Conservation (phyloP, 1,140 invertebrate genomes). For the Macrosteles quadrilineatus region DNA sequence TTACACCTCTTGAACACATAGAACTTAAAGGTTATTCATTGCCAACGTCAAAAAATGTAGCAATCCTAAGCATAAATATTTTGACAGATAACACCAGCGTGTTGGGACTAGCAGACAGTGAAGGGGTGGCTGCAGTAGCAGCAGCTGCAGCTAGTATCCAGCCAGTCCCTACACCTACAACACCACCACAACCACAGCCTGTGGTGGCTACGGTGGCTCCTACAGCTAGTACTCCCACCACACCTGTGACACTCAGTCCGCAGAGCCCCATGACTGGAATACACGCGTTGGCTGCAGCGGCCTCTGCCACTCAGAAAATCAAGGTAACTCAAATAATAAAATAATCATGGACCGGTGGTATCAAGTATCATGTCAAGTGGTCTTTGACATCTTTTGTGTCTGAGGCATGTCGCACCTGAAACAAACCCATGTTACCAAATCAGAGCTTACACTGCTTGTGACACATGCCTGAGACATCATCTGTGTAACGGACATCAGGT, state of each 20-base stretch:
- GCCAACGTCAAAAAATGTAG: too few species aligned
- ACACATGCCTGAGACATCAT: too few species aligned
- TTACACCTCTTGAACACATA: too few species aligned
- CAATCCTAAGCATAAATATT: too few species aligned
- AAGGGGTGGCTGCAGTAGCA: not conserved
- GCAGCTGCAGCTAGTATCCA: not conserved
- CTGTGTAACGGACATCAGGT: too few species aligned
- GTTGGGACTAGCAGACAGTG: not conserved
- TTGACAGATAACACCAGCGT: not conserved
- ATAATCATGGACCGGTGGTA: too few species aligned
- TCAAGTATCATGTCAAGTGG: too few species aligned
- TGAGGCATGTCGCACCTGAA: too few species aligned
- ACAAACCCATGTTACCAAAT: too few species aligned
- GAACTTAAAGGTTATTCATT: too few species aligned
- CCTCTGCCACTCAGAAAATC: constrained; percentile 76
- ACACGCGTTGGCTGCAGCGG: constrained; percentile 76
- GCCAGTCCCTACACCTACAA: not conserved
- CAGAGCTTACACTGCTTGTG: too few species aligned
- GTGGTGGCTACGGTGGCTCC: not conserved
- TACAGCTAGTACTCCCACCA: constrained; percentile 36
- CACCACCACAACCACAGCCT: not conserved
- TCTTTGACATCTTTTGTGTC: too few species aligned
- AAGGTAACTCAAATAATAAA: constrained; percentile 48
- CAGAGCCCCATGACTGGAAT: constrained; percentile 52
- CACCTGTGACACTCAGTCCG: constrained; percentile 47